phyloP scores from a whole-genome alignment of 2,113 vertebrate genomes.

The Elachura formosa region DNA sequence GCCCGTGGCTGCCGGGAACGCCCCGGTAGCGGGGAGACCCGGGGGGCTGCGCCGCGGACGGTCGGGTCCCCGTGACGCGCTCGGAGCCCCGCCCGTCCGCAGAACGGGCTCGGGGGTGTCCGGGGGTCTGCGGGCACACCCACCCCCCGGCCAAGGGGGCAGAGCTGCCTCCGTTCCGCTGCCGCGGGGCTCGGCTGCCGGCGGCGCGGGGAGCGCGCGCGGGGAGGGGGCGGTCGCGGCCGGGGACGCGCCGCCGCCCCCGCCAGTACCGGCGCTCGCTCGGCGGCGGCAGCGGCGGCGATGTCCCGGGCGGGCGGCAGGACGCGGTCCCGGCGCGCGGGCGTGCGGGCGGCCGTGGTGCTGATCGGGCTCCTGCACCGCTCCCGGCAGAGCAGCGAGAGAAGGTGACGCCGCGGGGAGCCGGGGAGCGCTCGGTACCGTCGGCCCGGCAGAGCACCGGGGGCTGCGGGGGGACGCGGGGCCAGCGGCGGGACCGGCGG shows the following conservation, averaged over 20 bases:
- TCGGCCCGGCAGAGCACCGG: background rate
- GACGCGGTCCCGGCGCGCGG: slow-evolving; percentile 84
- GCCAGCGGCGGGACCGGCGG: background rate
- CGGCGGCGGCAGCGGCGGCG: background rate
- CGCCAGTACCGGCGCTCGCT: background rate
- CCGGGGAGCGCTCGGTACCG: background rate
- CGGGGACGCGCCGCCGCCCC: background rate
- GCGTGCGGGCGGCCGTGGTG: slow-evolving; percentile 90
- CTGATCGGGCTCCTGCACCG: slow-evolving; percentile 93
- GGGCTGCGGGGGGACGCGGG: background rate
- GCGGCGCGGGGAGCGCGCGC: background rate
- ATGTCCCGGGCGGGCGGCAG: slow-evolving; percentile 75
- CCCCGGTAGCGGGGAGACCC: background rate
- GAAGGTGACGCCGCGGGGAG: slow-evolving; percentile 59
- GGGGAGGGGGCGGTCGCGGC: background rate
- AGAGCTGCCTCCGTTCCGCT: background rate
- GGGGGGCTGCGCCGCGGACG: background rate
- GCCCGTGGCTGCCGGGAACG: background rate
- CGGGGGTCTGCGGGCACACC: background rate
- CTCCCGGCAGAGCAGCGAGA: slow-evolving; percentile 83
- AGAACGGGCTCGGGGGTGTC: background rate
- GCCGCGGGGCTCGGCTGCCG: background rate
- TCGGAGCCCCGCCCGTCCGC: background rate
- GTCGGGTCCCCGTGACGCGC: background rate
- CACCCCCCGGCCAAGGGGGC: background rate